phyloP scores from a whole-genome alignment of 2,113 vertebrate species.

The Podilymbus podiceps region DNA sequence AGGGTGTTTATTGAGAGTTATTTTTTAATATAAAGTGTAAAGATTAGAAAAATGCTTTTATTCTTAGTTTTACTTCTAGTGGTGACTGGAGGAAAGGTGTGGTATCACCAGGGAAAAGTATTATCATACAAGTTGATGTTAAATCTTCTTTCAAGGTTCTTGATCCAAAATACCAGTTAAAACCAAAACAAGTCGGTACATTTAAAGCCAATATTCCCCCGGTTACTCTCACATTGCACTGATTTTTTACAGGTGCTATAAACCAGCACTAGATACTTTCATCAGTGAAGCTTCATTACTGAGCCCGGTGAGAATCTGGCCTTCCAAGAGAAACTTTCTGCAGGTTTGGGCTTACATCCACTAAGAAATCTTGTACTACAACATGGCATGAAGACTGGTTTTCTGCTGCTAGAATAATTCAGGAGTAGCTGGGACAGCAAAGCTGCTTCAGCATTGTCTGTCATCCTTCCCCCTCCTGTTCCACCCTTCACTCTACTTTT shows the following conservation, averaged over 20 bases:
- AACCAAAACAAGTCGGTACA: not conserved
- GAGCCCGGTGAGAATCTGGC: not conserved
- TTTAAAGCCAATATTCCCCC: not conserved
- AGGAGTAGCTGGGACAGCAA: not conserved
- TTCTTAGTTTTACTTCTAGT: conserved; percentile 20
- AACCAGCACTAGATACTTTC: not conserved
- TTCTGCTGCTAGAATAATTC: not conserved
- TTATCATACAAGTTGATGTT: not conserved
- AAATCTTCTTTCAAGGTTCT: not conserved
- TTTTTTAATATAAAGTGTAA: conserved; percentile 55
- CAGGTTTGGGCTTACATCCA: not conserved
- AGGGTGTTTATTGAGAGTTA: conserved; percentile 45
- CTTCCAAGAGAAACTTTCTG: not conserved
- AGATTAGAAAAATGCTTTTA: conserved; percentile 17
- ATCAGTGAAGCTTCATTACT: not conserved
- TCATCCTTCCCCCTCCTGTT: not conserved
- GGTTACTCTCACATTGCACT: not conserved
- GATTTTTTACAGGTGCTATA: not conserved
- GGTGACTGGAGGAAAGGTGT: not conserved
- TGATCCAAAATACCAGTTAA: not conserved
- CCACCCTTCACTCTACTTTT: not conserved
- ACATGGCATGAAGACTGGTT: not conserved
- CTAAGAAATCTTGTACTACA: not conserved
- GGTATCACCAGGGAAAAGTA: not conserved
- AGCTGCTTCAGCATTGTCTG: not conserved